Conservation (phyloP, 2,888 invertebrate species). For the Melieria picta region DNA sequence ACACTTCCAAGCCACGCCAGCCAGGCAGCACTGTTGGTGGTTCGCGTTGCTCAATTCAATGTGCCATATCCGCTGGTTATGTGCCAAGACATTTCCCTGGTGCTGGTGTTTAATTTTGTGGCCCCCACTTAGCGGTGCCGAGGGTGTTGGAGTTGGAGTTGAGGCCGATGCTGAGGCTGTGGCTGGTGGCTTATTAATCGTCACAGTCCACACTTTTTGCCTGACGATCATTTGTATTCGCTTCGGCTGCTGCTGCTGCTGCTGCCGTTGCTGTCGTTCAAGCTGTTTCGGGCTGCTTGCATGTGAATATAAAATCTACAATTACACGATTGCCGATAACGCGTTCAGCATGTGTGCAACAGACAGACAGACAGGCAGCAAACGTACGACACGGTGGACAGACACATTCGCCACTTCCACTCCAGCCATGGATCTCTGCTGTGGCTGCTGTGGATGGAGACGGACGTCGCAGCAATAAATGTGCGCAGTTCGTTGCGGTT, state of each 20-base stretch:
- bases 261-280: not conserved
- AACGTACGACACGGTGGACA: conserved; percentile 1
- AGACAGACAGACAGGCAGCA: not conserved
- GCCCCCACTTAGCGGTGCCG: conserved; percentile 13
- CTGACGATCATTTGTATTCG: conserved; percentile 16
- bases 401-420: too few relatives aligned
- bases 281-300: conserved; percentile 2
- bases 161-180: conserved; percentile 29
- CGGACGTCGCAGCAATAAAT: too few relatives aligned
- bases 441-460: too few relatives aligned
- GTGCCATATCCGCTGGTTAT: not conserved
- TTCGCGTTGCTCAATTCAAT: conserved; percentile 12
- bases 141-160: conserved; percentile 15
- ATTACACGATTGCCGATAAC: conserved; percentile 37
- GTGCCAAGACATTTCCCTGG: not conserved
- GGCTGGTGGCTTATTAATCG: conserved; percentile 40
- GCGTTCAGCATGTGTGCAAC: not conserved
- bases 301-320: conserved; percentile 34
- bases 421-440: too few relatives aligned
- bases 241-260: conserved; percentile 14
- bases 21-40: conserved; percentile 26
- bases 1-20: not conserved
- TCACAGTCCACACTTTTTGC: conserved; percentile 24
- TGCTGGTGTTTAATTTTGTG: conserved; percentile 5
- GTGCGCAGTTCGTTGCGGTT: too few relatives aligned